Evolutionary conservation across 2,888 invertebrate species (phyloP).

Genomic region (Psylliodes chrysocephalus): DNA sequence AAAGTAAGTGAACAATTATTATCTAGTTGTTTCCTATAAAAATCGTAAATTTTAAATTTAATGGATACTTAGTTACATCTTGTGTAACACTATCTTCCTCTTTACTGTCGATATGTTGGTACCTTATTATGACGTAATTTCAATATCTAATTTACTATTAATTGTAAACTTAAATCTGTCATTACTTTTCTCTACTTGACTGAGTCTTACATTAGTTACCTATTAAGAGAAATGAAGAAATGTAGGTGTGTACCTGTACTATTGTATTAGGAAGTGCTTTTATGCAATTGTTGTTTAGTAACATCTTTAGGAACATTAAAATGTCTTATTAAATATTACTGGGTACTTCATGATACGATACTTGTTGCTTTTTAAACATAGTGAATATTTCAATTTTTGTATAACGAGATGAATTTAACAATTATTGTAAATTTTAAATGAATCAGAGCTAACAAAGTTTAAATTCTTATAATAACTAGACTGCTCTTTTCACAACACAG

Average conservation of each 20-base stretch:
- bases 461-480: too few species aligned
- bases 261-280: not conserved
- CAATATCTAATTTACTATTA: conserved; percentile 9
- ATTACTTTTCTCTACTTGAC: conserved; percentile 11
- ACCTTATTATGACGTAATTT: conserved; percentile 17
- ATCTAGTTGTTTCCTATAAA: conserved; percentile 10
- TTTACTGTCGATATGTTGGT: not conserved
- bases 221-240: conserved; percentile 7
- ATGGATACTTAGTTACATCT: not conserved
- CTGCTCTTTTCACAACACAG: too few species aligned
- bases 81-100: conserved; percentile 7
- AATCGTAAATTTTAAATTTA: not conserved
- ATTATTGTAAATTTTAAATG: too few species aligned
- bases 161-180: conserved; percentile 9
- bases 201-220: not conserved
- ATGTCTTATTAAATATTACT: too few species aligned
- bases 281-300: too few species aligned
- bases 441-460: too few species aligned
- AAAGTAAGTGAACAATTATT: too few species aligned
- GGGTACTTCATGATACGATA: too few species aligned
- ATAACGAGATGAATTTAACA: too few species aligned
- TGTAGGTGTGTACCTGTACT: not conserved
- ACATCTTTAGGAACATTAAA: too few species aligned
- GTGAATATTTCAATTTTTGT: too few species aligned
- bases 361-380: too few species aligned